Conservation (phyloP, 2,888 invertebrate genomes). For the Smittia aterrima region DNA sequence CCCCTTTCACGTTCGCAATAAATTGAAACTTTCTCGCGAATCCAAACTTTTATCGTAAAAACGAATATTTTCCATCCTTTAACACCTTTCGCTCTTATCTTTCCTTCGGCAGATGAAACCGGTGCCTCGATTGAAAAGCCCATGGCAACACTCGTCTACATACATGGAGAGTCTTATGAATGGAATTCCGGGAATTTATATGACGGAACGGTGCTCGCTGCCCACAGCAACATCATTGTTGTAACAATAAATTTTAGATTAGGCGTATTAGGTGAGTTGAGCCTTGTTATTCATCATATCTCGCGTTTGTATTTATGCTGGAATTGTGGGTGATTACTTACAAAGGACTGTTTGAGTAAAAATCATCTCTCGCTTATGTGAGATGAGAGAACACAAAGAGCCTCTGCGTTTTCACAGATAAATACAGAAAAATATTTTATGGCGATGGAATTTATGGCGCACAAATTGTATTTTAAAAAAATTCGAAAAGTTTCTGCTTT, state of each 20-base stretch:
- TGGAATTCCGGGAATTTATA: constrained; percentile 97
- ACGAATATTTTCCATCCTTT: too few relatives aligned
- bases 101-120: constrained; percentile 50
- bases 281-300: neutral
- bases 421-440: too few relatives aligned
- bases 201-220: constrained; percentile 93
- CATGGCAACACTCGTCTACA: constrained; percentile 81
- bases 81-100: neutral
- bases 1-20: too few relatives aligned
- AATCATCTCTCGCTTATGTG: too few relatives aligned
- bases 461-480: neutral
- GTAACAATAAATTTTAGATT: constrained; percentile 90
- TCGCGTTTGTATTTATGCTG: neutral
- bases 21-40: too few relatives aligned
- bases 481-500: constrained; percentile 5
- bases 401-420: too few relatives aligned
- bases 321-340: neutral
- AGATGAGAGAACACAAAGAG: too few relatives aligned
- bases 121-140: constrained; percentile 51
- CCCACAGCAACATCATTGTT: constrained; percentile 84
- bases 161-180: constrained; percentile 94
- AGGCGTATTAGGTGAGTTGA: constrained; percentile 74
- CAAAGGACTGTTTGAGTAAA: too few relatives aligned
- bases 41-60: too few relatives aligned
- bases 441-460: neutral